Evolutionary conservation across 1,140 invertebrate genomes (phyloP).

Genomic region (Bicyclus anynana): DNA sequence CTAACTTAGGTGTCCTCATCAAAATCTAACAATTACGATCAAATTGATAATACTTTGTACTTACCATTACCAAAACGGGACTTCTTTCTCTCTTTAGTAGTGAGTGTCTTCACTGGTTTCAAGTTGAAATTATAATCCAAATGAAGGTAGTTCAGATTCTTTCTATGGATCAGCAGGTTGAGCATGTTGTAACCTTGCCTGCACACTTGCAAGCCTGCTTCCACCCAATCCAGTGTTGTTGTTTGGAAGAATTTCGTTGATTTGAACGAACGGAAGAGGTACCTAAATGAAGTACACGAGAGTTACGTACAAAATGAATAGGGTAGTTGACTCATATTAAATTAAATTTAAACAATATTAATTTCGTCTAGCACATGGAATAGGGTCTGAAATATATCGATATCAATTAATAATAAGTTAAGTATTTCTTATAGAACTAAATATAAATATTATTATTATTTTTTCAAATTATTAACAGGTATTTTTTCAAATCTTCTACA

Average conservation of each 20-base stretch:
- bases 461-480: no score
- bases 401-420: no score
- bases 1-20: no score
- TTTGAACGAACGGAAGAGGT: constrained; percentile 99
- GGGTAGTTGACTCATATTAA: no score
- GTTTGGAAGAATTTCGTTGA: constrained; percentile 99
- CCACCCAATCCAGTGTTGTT: constrained; percentile 99
- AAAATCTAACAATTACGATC: not conserved
- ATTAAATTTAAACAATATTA: no score
- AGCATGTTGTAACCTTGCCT: constrained; percentile 99
- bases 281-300: no score
- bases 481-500: no score
- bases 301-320: no score
- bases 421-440: no score
- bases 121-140: constrained; percentile 99
- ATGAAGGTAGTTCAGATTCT: constrained; percentile 99
- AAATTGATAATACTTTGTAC: constrained; percentile 11
- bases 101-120: constrained; percentile 99
- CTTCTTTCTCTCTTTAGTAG: constrained; percentile 99
- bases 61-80: constrained; percentile 98
- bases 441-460: no score
- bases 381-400: no score
- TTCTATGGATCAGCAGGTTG: constrained; percentile 98
- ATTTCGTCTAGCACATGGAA: no score
- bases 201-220: constrained; percentile 98